Evolutionary conservation across 2,888 invertebrate species (phyloP), one percentile per base, ranked within the genome.

Genomic region (Hemithea aestivaria): DNA sequence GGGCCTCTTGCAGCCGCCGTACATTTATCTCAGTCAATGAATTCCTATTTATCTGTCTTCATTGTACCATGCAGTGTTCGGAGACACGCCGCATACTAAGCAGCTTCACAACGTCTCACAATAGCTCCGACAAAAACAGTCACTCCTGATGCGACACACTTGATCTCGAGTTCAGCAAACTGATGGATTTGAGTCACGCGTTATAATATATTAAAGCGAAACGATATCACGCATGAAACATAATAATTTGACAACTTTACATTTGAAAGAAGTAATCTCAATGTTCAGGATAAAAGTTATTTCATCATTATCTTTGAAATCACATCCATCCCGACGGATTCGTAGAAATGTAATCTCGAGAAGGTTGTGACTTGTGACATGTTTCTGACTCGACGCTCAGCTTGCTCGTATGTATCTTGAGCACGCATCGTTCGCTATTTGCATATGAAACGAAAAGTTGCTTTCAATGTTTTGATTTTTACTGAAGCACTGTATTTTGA

Each of bases 381-480:
- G 16, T 23, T 22, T 28, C 16, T 21, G 23, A 34, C 8, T 22
- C 25, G 27, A 11, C 11, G 33, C 28, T 28, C 29, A 9, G 28
- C 23, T 10, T n/a, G 28, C 51, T 60, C 50, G 58, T 70, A 56
- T 65, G 66, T 75, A 66, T 67, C 41, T 36, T 60, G 48, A 46
- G 43, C 58, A 63, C 65, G 69, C 64, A 65, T 54, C 65, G 69
- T 65, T 66, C 16, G 55, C 43, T 53, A 80, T 84, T 83, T 77
- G 68, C 80, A 81, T 82, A 73, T 73, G 77, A 79, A 80, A 73
- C 67, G 68, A 68, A 61, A 48, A 71, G 62, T 71, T 52, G 52
- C 64, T 70, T 70, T 61, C 70, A 71, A 71, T 74, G 71, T 73
- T 76, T 78, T 72, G 67, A 75, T 81, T 76, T 73, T 79, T 69